Conservation (phyloP, 2,113 vertebrate species). For the Atractosteus spatula region DNA sequence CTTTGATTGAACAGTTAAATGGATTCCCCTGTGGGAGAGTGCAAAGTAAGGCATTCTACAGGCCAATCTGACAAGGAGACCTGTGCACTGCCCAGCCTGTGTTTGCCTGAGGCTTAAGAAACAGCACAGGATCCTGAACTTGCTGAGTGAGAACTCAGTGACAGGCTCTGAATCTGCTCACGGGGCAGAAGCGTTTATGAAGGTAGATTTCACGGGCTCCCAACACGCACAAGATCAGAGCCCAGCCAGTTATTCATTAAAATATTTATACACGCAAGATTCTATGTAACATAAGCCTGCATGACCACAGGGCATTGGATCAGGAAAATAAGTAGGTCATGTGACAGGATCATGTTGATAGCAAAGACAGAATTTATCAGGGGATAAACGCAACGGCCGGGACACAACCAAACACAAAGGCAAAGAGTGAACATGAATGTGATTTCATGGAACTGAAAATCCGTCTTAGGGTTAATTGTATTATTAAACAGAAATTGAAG, state of each 20-base stretch:
- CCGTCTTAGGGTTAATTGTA: too few relatives aligned
- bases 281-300: constrained; percentile 5
- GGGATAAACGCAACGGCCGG: too few relatives aligned
- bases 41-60: background rate
- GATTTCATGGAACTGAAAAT: too few relatives aligned
- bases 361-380: too few relatives aligned
- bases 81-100: background rate
- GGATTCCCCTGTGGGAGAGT: background rate
- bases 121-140: background rate
- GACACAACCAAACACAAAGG: too few relatives aligned
- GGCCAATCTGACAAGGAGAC: background rate
- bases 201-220: too few relatives aligned
- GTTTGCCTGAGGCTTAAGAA: background rate
- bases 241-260: constrained; percentile 18
- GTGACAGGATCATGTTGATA: background rate
- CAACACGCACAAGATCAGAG: constrained; percentile 14
- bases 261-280: constrained; percentile 32
- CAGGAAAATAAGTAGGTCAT: constrained; percentile 23
- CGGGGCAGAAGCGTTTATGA: too few relatives aligned
- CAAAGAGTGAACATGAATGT: too few relatives aligned
- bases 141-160: background rate
- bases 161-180: too few relatives aligned
- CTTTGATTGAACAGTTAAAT: background rate
- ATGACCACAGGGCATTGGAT: constrained; percentile 7
- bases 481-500: too few relatives aligned